Percentiles rank a stretch among this genome's conserved stretches.
Conservation (phyloP, 2,113 vertebrate genomes). For the Pomatorhinus ruficollis region DNA sequence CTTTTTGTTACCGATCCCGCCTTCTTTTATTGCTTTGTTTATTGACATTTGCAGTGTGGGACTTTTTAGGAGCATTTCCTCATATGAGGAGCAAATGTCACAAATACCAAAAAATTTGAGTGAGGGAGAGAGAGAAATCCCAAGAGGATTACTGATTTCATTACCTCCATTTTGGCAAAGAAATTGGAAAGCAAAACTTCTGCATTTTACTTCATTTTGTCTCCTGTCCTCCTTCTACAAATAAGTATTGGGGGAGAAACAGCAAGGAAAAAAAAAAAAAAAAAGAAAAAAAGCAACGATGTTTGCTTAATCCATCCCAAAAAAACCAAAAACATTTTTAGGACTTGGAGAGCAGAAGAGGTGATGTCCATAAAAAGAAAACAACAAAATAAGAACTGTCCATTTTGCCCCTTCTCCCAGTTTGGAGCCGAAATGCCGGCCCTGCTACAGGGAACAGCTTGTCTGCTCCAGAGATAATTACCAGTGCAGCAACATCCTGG, state of each 20-base stretch:
- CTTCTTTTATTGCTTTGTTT: slow-evolving; percentile 75
- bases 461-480: not conserved
- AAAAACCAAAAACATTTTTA: slow-evolving; percentile 6
- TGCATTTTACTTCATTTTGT: slow-evolving; percentile 28
- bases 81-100: slow-evolving; percentile 77
- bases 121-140: slow-evolving; percentile 1
- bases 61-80: slow-evolving; percentile 74
- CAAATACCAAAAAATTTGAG: slow-evolving; percentile 69
- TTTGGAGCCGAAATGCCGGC: not conserved
- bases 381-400: slow-evolving; percentile 3
- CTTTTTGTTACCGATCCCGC: slow-evolving; percentile 71
- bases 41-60: slow-evolving; percentile 71
- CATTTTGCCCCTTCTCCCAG: slow-evolving; percentile 44
- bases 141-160: slow-evolving; percentile 33
- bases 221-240: not conserved
- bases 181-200: slow-evolving; percentile 30
- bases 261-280: not conserved
- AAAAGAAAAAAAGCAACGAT: not conserved
- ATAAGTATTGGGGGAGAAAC: not conserved
- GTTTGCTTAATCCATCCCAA: not conserved
- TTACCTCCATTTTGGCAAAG: slow-evolving; percentile 51
- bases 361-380: slow-evolving; percentile 45
- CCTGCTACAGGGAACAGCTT: not conserved
- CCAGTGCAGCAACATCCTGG: not conserved
- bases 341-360: slow-evolving; percentile 12